Base-by-base conservation (phyloP, 2,797 vertebrate species). In the Peromyscus melanophrys region DNA sequence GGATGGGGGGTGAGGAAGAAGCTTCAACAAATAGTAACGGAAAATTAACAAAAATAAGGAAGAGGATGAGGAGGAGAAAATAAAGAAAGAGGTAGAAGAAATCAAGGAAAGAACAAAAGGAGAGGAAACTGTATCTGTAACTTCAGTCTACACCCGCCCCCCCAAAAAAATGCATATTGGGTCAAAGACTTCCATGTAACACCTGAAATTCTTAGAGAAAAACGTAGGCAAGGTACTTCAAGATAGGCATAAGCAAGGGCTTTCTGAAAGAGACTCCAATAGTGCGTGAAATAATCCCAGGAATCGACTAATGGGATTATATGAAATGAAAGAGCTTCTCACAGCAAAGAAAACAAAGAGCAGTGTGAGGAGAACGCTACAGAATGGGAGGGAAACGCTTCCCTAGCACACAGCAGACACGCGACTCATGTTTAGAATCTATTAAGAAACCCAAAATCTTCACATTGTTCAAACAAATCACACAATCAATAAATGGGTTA, bases 1-100 rank as follows among this genome's bases (percentile, higher is more conserved):
- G 16, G 11, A 0, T 46, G 17, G 31, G 16, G 57, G 7, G 1
- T 19, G n/a, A 11, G 21, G 40, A 11, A 4, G 34, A 67, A n/a
- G n/a, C 34, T 27, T 86, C 84, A 27, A 37, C 46, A 52, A 49
- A n/a, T 16, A 52, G 4, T 67, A 31, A n/a, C 2, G 7, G 63
- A 86, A 81, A 25, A n/a, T 34, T 37, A 65, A 7, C 21, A 27
- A 55, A 84, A 65, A 34, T 46, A 84, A 65, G 40, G 40, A 43
- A 65, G 16, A 21, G 29, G 27, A 34, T 63, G 27, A 19, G 40
- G 40, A 19, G 3, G 1, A 46, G 43, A 65, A 65, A 65, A 63
- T 11, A 82, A 52, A 40, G n/a, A 37, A 7, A 14, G 16, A 83
- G n/a, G 1, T 17, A 25, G 16, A 31, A 63, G 27, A 83, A 43